Evolutionary conservation across 2,113 vertebrate genomes (phyloP).

Genomic region (Periophthalmodon schlosseri): DNA sequence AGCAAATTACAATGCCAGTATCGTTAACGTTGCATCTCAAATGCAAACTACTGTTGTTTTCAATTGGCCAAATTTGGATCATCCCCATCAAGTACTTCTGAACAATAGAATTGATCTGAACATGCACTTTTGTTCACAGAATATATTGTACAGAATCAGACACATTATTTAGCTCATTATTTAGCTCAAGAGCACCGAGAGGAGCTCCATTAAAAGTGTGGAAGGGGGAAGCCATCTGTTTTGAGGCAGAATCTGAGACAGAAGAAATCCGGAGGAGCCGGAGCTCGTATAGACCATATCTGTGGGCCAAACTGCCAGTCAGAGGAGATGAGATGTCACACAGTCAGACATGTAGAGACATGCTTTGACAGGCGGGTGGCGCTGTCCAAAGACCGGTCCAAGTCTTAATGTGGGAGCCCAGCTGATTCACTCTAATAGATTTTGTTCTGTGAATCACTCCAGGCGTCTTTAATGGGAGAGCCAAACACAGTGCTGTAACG

Average conservation of each 20-base stretch:
- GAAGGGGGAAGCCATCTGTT: constrained; percentile 68
- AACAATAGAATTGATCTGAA: background rate
- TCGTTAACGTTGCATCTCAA: too few relatives aligned
- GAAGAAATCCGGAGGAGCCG: constrained; percentile 49
- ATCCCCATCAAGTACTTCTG: background rate
- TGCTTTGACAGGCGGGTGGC: constrained; percentile 48
- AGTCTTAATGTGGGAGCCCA: constrained; percentile 54
- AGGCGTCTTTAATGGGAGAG: constrained; percentile 76
- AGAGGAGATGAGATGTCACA: constrained; percentile 64
- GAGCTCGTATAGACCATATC: constrained; percentile 53
- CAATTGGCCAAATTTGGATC: too few relatives aligned
- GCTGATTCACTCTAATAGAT: constrained; percentile 67
- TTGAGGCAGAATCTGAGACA: constrained; percentile 48
- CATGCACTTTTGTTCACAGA: background rate
- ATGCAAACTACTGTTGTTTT: too few relatives aligned
- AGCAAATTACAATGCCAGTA: too few relatives aligned
- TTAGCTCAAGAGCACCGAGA: constrained; percentile 51
- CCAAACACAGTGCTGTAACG: constrained; percentile 76
- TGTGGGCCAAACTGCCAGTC: constrained; percentile 65
- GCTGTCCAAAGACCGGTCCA: constrained; percentile 61
- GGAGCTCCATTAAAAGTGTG: constrained; percentile 50
- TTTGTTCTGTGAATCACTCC: constrained; percentile 69
- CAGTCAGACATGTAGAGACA: constrained; percentile 61
- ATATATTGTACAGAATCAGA: constrained; percentile 8
- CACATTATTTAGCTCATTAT: constrained; percentile 44